Conservation (phyloP, 2,888 invertebrate species). For the Hanleya hanleyi region DNA sequence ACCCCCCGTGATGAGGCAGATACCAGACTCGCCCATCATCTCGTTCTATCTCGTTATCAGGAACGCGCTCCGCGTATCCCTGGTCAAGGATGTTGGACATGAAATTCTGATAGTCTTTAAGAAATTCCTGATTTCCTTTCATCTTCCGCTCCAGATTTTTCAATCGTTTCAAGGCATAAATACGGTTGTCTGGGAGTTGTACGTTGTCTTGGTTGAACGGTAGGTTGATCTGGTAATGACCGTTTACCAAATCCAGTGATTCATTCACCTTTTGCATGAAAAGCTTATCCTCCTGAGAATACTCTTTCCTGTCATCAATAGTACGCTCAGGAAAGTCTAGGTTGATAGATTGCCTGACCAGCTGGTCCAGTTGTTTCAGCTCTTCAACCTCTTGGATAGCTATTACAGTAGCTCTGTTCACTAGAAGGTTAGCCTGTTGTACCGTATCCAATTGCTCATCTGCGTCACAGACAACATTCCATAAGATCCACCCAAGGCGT, state of each 20-base stretch:
- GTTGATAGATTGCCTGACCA: constrained; percentile 24
- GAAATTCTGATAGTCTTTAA: constrained; percentile 22
- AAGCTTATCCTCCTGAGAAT: constrained; percentile 14
- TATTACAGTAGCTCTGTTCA: constrained; percentile 16
- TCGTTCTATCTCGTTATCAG: no score
- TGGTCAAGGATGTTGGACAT: constrained; percentile 29
- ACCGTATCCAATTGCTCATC: background rate
- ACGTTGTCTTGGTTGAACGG: constrained; percentile 16
- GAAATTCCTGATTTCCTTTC: constrained; percentile 12
- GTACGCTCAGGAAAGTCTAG: constrained; percentile 27
- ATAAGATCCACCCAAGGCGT: constrained; percentile 27
- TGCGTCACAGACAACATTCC: constrained; percentile 24
- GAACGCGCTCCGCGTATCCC: constrained; percentile 30
- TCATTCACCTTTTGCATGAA: constrained; percentile 14
- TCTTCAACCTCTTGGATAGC: constrained; percentile 10
- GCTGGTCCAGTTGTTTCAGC: constrained; percentile 17
- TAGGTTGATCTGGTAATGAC: constrained; percentile 18
- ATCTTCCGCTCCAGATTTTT: constrained; percentile 13
- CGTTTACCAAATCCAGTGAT: constrained; percentile 12
- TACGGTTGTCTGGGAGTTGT: constrained; percentile 11
- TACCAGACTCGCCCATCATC: no score
- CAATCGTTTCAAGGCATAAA: constrained; percentile 16
- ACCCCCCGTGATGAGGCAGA: no score
- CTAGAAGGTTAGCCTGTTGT: background rate
- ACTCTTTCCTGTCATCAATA: constrained; percentile 20